Conservation (phyloP, 2,888 invertebrate genomes). For the Bruchidius siliquastri region DNA sequence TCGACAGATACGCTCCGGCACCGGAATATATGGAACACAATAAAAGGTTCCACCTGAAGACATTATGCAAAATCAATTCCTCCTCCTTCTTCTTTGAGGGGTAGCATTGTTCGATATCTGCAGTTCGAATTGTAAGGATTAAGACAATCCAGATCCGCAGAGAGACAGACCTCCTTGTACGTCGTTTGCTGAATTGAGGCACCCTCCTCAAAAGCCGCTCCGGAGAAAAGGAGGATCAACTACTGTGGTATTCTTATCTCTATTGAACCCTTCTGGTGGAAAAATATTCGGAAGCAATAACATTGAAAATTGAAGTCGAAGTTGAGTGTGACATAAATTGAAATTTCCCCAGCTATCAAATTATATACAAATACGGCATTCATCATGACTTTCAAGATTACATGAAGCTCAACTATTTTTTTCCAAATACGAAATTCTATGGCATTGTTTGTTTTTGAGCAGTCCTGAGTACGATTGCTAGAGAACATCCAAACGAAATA, state of each 20-base stretch:
- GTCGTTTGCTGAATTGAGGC: conserved; percentile 7
- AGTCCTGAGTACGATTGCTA: no score
- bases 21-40: conserved; percentile 48
- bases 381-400: no score
- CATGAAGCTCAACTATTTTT: no score
- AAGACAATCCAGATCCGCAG: conserved; percentile 36
- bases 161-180: conserved; percentile 20
- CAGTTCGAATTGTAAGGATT: conserved; percentile 43
- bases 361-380: no score
- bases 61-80: conserved; percentile 53
- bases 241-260: not conserved
- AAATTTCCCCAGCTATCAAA: no score
- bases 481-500: no score
- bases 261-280: no score
- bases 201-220: not conserved
- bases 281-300: no score
- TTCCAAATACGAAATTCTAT: no score
- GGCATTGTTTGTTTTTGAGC: no score
- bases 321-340: no score
- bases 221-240: not conserved
- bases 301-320: no score
- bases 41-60: conserved; percentile 49
- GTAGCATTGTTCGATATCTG: conserved; percentile 40
- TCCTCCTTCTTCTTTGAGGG: conserved; percentile 37
- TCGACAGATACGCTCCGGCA: conserved; percentile 37